phyloP scores from a whole-genome alignment of 2,113 vertebrate species.

The Glareola pratincola region DNA sequence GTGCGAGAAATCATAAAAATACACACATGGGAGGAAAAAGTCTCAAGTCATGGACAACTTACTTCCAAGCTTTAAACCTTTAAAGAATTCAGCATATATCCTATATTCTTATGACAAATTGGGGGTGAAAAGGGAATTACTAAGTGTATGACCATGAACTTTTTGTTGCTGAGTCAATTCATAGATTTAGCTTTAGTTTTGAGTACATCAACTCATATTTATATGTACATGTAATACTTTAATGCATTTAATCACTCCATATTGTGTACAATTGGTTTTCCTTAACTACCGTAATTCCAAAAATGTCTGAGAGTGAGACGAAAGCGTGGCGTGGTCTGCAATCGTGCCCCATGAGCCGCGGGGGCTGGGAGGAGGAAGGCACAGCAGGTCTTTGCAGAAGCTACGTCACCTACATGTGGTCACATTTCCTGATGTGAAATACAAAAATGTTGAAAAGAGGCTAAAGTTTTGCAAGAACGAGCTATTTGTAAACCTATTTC shows the following conservation, averaged over 20 bases:
- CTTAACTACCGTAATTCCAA: not conserved
- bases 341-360: rapidly evolving
- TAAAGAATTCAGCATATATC: not conserved
- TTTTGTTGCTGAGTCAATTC: not conserved
- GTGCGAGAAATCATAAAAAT: not conserved
- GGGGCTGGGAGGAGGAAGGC: not conserved
- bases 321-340: not conserved
- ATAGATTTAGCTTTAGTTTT: not conserved
- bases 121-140: not conserved
- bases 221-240: not conserved
- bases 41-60: not conserved
- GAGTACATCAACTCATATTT: not conserved
- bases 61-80: not conserved
- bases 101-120: not conserved
- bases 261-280: not conserved
- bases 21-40: not conserved
- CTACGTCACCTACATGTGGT: not conserved
- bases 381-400: not conserved
- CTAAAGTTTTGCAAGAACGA: not conserved
- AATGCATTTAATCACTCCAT: not conserved
- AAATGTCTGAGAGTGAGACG: not conserved
- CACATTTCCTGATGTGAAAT: not conserved
- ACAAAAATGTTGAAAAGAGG: not conserved
- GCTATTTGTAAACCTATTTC: not conserved
- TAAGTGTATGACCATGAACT: not conserved